These are phyloP conservation scores for Drosophila repletoides DNA, from an alignment of 1,140 invertebrate genomes.

Conservation along the genomic window DNA sequence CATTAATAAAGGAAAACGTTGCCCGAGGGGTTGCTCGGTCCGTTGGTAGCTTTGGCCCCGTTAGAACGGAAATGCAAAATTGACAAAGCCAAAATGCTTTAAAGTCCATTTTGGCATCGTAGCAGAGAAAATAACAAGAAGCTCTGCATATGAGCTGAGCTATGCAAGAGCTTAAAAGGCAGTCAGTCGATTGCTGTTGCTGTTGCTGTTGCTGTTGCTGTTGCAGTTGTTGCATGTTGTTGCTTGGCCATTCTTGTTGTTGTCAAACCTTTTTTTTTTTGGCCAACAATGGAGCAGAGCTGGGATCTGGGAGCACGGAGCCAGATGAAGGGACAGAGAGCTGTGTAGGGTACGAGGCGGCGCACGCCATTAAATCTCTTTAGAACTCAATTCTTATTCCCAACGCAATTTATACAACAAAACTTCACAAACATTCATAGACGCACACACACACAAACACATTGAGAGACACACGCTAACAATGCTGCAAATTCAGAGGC, in stretches of 20 bases:
- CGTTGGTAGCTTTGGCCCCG: constrained; percentile 1
- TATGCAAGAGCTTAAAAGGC: constrained; percentile 40
- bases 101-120: constrained; percentile 38
- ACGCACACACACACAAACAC: constrained; percentile 14
- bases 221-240: not conserved
- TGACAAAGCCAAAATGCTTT: constrained; percentile 73
- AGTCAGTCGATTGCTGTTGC: constrained; percentile 11
- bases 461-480: constrained; percentile 37
- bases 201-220: not conserved
- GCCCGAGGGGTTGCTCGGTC: not conserved
- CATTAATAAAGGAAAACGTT: too few species aligned
- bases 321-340: not conserved
- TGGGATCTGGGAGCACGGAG: not conserved
- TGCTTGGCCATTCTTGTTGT: not conserved
- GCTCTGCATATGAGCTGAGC: constrained; percentile 14
- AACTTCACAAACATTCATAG: constrained; percentile 52
- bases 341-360: constrained; percentile 30
- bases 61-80: constrained; percentile 64
- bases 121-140: not conserved
- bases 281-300: constrained; percentile 29
- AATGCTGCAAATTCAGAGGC: constrained; percentile 49
- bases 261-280: constrained; percentile 4
- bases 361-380: constrained; percentile 78
- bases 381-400: constrained; percentile 81
- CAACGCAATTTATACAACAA: constrained; percentile 81